Percentiles rank a stretch among this genome's conserved stretches.
These are phyloP conservation scores for Coleophora flavipennella DNA, from an alignment of 2,888 invertebrate species.

Conservation along the genomic window DNA sequence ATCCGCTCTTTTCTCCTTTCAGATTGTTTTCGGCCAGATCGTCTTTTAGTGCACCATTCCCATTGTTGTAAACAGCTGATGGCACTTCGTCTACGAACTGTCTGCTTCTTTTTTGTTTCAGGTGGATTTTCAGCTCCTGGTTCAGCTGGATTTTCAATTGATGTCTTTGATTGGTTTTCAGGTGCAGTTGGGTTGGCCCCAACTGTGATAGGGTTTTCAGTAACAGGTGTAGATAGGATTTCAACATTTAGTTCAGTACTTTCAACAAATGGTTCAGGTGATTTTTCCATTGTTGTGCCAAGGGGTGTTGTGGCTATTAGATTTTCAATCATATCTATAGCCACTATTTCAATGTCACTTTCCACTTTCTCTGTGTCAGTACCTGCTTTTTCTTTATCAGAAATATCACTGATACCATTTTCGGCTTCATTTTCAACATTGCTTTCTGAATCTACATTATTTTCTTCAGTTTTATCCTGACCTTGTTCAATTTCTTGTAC, in stretches of 20 bases:
- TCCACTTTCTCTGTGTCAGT: slow-evolving; percentile 50
- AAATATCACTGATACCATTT: slow-evolving; percentile 54
- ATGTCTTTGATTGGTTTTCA: slow-evolving; percentile 31
- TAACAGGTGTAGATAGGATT: no score
- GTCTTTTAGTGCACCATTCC: slow-evolving; percentile 81
- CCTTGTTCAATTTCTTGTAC: slow-evolving; percentile 22
- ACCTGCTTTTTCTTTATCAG: slow-evolving; percentile 52
- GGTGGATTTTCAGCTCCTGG: slow-evolving; percentile 28
- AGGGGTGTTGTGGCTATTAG: slow-evolving; percentile 1
- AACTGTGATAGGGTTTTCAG: no score
- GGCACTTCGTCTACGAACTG: slow-evolving; percentile 79
- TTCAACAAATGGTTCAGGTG: no score
- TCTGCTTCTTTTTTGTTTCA: slow-evolving; percentile 58
- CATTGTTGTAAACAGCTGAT: slow-evolving; percentile 81
- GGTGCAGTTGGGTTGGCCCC: slow-evolving; percentile 20
- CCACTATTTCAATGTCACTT: slow-evolving; percentile 43
- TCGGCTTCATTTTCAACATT: slow-evolving; percentile 41
- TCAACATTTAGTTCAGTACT: no score
- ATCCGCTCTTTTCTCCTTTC: slow-evolving; percentile 70
- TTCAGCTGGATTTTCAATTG: slow-evolving; percentile 41
- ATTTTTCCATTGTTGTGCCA: no score
- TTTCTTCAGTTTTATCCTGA: slow-evolving; percentile 16
- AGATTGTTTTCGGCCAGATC: slow-evolving; percentile 63
- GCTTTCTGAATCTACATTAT: slow-evolving; percentile 30
- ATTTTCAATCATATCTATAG: slow-evolving; percentile 30